phyloP scores from a whole-genome alignment of 2,888 invertebrate species.

The Harpalus rufipes region DNA sequence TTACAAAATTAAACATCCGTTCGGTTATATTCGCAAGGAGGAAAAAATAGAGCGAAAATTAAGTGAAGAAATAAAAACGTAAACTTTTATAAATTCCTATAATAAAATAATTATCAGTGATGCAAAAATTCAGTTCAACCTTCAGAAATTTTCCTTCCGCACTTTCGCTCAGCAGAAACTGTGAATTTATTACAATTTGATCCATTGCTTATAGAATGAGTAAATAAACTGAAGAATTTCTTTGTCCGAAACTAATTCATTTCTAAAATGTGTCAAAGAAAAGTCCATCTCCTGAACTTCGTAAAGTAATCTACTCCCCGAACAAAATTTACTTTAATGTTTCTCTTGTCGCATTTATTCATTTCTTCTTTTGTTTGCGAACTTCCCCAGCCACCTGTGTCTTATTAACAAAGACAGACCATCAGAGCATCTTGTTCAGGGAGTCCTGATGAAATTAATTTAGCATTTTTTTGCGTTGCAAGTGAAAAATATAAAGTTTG shows the following conservation, averaged over 20 bases:
- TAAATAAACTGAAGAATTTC: background rate
- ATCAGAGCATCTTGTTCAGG: slow-evolving; percentile 15
- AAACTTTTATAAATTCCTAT: background rate
- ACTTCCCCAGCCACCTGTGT: slow-evolving; percentile 74
- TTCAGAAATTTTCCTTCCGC: no score
- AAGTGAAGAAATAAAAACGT: slow-evolving; percentile 30
- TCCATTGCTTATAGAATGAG: no score
- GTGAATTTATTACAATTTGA: no score
- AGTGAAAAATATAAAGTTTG: slow-evolving; percentile 63
- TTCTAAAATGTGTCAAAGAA: background rate
- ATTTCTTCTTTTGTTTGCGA: slow-evolving; percentile 69
- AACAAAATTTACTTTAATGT: background rate
- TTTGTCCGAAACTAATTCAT: background rate
- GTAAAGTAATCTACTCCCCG: background rate
- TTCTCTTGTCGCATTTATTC: slow-evolving; percentile 66
- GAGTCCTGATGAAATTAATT: slow-evolving; percentile 61
- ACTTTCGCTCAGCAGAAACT: no score
- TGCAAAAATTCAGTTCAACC: no score
- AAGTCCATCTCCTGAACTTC: background rate
- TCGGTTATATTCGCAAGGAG: background rate
- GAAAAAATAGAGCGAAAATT: slow-evolving; percentile 25
- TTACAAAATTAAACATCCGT: slow-evolving; percentile 62
- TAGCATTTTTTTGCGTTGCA: slow-evolving; percentile 44
- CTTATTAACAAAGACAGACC: slow-evolving; percentile 75
- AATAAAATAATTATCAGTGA: no score